Conservation (phyloP, 2,113 vertebrate species). For the Rhabdomys dilectus region DNA sequence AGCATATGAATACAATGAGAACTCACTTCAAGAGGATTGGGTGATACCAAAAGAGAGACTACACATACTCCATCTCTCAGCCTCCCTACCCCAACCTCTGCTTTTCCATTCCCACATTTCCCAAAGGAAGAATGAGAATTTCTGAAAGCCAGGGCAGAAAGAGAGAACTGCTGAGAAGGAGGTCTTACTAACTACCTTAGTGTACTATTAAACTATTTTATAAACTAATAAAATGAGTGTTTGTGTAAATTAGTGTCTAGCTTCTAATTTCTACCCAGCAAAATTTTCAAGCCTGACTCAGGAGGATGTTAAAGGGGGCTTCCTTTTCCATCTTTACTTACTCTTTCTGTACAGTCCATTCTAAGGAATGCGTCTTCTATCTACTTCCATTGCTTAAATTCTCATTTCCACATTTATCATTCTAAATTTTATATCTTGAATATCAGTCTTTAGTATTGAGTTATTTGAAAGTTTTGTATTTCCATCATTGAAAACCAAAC, state of each 20-base stretch:
- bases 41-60: not conserved
- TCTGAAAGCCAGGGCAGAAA: not conserved
- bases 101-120: not conserved
- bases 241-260: constrained; percentile 29
- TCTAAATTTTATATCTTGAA: not conserved
- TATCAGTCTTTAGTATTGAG: not conserved
- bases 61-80: not conserved
- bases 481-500: not conserved
- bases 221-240: not conserved
- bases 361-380: not conserved
- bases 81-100: not conserved
- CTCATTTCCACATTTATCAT: not conserved
- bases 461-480: not conserved
- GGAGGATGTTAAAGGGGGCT: not conserved
- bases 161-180: not conserved
- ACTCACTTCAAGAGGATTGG: not conserved
- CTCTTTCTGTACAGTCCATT: not conserved
- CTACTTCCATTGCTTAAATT: not conserved
- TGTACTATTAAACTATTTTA: not conserved
- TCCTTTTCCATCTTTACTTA: not conserved
- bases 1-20: not conserved
- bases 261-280: constrained; percentile 2
- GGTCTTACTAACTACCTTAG: not conserved
- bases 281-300: constrained; percentile 23
- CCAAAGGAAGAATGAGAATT: constrained; percentile 3